These are phyloP conservation scores for Gobionotothen gibberifrons DNA, from an alignment of 2,797 vertebrate species.

Conservation along the genomic window DNA sequence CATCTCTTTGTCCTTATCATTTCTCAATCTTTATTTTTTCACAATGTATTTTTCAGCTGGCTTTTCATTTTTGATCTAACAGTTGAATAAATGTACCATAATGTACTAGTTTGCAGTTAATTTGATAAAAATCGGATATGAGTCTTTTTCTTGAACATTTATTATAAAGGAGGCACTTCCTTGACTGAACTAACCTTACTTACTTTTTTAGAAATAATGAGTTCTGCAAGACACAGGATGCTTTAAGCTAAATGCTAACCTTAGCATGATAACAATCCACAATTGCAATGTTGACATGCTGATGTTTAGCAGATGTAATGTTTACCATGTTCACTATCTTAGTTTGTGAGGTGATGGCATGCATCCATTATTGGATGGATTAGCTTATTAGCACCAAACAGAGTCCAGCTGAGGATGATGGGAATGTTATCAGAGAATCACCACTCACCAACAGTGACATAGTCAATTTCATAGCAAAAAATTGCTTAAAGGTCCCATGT, in stretches of 20 bases:
- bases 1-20: slow-evolving; percentile 9
- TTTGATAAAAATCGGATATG: not conserved
- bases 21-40: slow-evolving; percentile 5
- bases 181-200: not conserved
- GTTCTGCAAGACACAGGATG: not conserved
- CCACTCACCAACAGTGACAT: not conserved
- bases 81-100: not conserved
- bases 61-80: not conserved
- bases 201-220: not conserved
- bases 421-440: not conserved
- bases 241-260: no score
- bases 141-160: not conserved
- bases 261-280: not conserved
- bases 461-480: not conserved
- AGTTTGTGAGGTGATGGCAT: not conserved
- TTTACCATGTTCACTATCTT: not conserved
- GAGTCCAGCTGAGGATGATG: not conserved
- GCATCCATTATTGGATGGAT: not conserved
- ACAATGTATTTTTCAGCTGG: not conserved
- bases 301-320: not conserved
- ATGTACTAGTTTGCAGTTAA: not conserved
- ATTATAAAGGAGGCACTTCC: not conserved
- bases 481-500: no score
- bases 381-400: slow-evolving; percentile 1
- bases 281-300: not conserved